Evolutionary conservation across 2,888 invertebrate genomes (phyloP).

Genomic region (Hypsopygia costalis): DNA sequence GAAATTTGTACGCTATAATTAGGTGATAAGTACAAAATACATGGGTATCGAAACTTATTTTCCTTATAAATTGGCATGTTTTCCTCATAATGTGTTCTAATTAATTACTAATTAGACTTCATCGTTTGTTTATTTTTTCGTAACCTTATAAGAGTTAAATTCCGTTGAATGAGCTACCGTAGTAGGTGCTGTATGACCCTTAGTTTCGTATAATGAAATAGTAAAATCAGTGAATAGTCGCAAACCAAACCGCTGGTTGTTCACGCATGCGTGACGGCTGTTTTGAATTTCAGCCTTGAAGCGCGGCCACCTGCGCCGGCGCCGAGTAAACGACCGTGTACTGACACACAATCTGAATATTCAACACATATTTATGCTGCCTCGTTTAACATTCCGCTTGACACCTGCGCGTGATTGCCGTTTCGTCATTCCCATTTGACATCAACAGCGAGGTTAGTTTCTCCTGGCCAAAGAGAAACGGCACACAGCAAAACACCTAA

Average conservation of each 20-base stretch:
- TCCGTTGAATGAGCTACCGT: neutral
- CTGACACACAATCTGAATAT: conserved; percentile 78
- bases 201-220: conserved; percentile 25
- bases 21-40: too few species aligned
- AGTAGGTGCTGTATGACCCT: conserved; percentile 11
- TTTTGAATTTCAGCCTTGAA: conserved; percentile 81
- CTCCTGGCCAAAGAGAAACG: conserved; percentile 20
- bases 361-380: conserved; percentile 72
- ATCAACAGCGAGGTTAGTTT: conserved; percentile 18
- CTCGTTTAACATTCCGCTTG: conserved; percentile 68
- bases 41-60: too few species aligned
- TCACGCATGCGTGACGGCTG: conserved; percentile 78
- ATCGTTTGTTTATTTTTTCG: too few species aligned
- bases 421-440: conserved; percentile 44
- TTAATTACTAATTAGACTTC: too few species aligned
- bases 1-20: too few species aligned
- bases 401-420: conserved; percentile 68
- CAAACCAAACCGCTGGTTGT: conserved; percentile 61
- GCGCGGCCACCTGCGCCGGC: conserved; percentile 82
- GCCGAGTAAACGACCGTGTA: conserved; percentile 81
- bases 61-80: too few species aligned
- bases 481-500: conserved; percentile 13
- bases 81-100: too few species aligned
- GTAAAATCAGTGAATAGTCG: conserved; percentile 45
- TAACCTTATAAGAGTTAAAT: too few species aligned